These are phyloP conservation scores for Aleiodes testaceus DNA, from an alignment of 2,888 invertebrate genomes.

Conservation along the genomic window DNA sequence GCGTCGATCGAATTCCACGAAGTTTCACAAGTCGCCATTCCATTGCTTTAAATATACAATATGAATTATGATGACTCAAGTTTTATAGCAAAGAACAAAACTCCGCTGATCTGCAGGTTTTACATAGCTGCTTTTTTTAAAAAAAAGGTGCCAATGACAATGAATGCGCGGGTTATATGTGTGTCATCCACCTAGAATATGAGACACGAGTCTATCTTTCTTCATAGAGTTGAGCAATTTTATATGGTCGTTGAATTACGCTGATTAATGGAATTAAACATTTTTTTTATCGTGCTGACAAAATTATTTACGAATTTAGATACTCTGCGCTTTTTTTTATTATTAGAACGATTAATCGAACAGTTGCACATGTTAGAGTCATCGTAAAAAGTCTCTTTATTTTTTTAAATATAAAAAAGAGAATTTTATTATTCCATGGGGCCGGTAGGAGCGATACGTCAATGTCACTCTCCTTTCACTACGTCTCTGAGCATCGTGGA, in stretches of 20 bases:
- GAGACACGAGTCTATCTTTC: slow-evolving; percentile 49
- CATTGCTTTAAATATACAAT: slow-evolving; percentile 47
- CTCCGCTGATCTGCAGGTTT: slow-evolving; percentile 58
- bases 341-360: slow-evolving; percentile 11
- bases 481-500: slow-evolving; percentile 42
- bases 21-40: slow-evolving; percentile 51
- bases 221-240: slow-evolving; percentile 61
- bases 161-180: slow-evolving; percentile 50
- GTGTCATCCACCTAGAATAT: slow-evolving; percentile 64
- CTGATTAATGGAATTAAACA: slow-evolving; percentile 52
- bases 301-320: neutral
- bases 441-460: slow-evolving; percentile 52
- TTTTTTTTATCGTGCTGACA: neutral
- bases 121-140: slow-evolving; percentile 39
- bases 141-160: slow-evolving; percentile 35
- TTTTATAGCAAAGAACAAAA: slow-evolving; percentile 54
- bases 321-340: neutral
- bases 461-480: slow-evolving; percentile 52
- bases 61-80: slow-evolving; percentile 46
- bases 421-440: slow-evolving; percentile 22
- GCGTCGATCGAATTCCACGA: slow-evolving; percentile 50
- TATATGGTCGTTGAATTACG: slow-evolving; percentile 65
- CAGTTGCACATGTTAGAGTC: slow-evolving; percentile 16
- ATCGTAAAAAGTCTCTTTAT: neutral
- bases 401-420: neutral